Base-by-base conservation (phyloP, 2,888 invertebrate genomes). In the Clitarchus hookeri region DNA sequence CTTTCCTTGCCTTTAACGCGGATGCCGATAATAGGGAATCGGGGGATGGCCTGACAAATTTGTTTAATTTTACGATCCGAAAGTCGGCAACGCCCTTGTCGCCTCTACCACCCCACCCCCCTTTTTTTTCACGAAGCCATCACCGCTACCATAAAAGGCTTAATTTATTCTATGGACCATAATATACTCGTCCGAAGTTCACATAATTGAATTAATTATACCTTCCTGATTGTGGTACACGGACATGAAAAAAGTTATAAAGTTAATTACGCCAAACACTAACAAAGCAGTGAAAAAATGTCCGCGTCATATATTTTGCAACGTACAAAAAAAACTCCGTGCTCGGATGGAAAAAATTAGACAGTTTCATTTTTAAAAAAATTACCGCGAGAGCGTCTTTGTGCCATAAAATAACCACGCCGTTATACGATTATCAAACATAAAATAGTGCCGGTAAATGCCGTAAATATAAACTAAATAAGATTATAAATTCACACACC, bases 61-160 rank as follows among this genome's bases (percentile, higher is more conserved):
- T 65, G 65, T 65, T 65, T 65, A 65, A 65, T 65, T 65, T 65
- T 65, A 65, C 65, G 65, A 65, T 65, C 65, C 65, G n/a, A 65
- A 6, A 65, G 0, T 19, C 65, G 65, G 65, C 65, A n/a, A 65
- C 65, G 65, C 65, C 65, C 65, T n/a, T 19, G n/a, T n/a, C 53
- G 8, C 23, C 65, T n/a, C 19, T 36, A 36, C 1, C 36, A 36
- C 65, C n/a, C n/a, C 16, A 3, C 23, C 65, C 65, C n/a, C 11
- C 23, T 23, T 6, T 13, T 8, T 8, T 6, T 8, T 8, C 48
- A 8, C 48, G 16, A 36, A 36, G 16, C 65, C n/a, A 23, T 23
- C 19, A 19, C 65, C 65, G n/a, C 65, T n/a, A 23, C 65, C 65
- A 65, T 65, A 65, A 65, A 65, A 65, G 65, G 65, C 65, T 65